phyloP scores from a whole-genome alignment of 2,797 vertebrate species.

The Sitta carolinensis region DNA sequence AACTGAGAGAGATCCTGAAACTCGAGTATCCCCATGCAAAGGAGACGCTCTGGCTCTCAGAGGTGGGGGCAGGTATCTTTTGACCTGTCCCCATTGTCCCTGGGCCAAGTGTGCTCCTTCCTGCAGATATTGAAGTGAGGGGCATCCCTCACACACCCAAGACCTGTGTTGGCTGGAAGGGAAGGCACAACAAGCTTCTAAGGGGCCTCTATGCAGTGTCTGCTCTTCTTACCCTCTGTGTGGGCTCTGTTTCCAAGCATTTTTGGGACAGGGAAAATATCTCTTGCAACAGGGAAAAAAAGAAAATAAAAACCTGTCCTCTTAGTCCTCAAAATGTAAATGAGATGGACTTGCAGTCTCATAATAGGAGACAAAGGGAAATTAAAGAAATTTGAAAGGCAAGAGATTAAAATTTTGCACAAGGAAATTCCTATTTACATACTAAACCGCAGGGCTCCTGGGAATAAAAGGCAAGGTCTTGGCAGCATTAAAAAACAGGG shows the following conservation, averaged over 20 bases:
- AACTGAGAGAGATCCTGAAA: background rate
- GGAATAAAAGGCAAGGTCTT: background rate
- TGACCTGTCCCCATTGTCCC: background rate
- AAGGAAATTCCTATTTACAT: background rate
- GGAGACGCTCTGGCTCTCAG: background rate
- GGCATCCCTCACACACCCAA: background rate
- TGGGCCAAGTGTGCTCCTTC: background rate
- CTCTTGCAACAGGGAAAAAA: background rate
- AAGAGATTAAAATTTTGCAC: background rate
- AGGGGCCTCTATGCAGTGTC: background rate
- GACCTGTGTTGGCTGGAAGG: background rate
- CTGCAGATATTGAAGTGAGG: background rate
- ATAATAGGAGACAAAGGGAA: background rate
- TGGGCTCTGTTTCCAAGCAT: background rate
- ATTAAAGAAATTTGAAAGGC: background rate
- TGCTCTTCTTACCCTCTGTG: background rate
- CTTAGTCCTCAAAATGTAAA: background rate
- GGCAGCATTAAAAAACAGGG: background rate
- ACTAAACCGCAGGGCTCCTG: background rate
- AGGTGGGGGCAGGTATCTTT: background rate
- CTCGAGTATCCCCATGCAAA: background rate
- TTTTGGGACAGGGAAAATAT: background rate
- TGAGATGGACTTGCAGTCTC: background rate
- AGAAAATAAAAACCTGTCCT: background rate
- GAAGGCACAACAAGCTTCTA: fast-evolving